Base-by-base conservation (phyloP, 1,140 invertebrate genomes). In the Pogonomyrmex barbatus region DNA sequence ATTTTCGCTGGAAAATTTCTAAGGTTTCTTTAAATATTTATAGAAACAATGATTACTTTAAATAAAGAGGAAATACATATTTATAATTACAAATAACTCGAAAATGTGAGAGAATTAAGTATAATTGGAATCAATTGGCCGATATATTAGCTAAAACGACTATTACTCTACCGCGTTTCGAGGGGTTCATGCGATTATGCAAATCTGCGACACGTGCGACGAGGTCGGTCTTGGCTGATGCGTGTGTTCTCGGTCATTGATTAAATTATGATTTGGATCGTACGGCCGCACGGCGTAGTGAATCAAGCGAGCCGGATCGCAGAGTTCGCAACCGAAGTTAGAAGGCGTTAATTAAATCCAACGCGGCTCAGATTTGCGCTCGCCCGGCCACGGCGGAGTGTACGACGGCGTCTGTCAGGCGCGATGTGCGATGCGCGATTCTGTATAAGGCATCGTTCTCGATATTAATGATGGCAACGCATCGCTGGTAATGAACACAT, bases 391-490 rank as follows among this genome's bases (percentile, higher is more conserved):
- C 70, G 42, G 10, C 45, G 45, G 50, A n/a, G 45, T 47, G n/a
- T 65, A 78, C 77, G 42, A 60, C 52, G 67, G 67, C 62, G 42
- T 42, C 68, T 56, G 62, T 73, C 60, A 30, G 47, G 9, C 58
- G 60, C 36, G 82, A 75, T 33, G 68, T 63, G 45, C 33, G 71
- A 73, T 47, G 63, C 45, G 70, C n/a, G n/a, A n/a, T 50, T 75
- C 81, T 88, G 63, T 88, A 89, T 85, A 89, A 89, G 87, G 82
- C 76, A 42, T 89, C 83, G 83, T 86, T 86, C 87, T n/a, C 77
- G 63, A 89, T 89, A 89, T 89, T 89, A 89, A 89, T 89, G 87
- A 89, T 88, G 87, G 83, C 83, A 88, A 86, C 58, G 76, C 76
- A 89, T 89, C 70, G 68, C 58, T 56, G 39, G 83, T 89, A 91